A percentile compares a stretch with the other conserved stretches of the same genome.
Conservation (phyloP, 2,797 vertebrate genomes). For the Ptychobarbus kaznakovi region DNA sequence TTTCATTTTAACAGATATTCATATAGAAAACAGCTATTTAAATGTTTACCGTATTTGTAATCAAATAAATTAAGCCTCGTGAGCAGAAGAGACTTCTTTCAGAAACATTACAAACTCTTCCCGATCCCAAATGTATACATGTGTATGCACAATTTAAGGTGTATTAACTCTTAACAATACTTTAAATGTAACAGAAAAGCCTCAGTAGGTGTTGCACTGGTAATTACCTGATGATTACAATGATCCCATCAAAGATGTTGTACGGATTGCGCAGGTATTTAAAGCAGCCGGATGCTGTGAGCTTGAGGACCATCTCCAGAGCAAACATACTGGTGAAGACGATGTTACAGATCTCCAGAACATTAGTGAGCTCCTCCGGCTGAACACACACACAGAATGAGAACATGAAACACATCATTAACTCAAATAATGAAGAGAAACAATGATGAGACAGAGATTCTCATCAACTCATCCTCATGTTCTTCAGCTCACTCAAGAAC, state of each 20-base stretch:
- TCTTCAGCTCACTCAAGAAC: background rate
- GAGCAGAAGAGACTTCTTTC: background rate
- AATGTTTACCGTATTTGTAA: background rate
- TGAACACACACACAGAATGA: conserved; percentile 62
- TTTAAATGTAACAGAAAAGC: background rate
- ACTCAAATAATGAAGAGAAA: background rate
- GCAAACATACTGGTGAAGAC: conserved; percentile 99
- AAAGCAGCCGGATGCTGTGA: conserved; percentile 92
- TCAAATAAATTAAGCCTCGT: background rate
- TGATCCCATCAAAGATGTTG: conserved; percentile 95
- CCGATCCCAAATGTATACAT: background rate
- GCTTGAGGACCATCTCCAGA: conserved; percentile 96
- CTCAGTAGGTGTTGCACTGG: background rate
- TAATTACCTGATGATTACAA: conserved; percentile 94
- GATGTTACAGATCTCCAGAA: conserved; percentile 97
- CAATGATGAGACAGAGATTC: background rate
- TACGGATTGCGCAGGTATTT: conserved; percentile 94
- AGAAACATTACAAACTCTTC: background rate
- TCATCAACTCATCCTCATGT: background rate
- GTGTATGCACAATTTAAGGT: background rate
- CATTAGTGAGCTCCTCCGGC: conserved; percentile 94
- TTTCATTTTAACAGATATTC: background rate
- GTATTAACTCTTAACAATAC: background rate
- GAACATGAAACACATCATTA: background rate
- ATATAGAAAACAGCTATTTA: background rate